Conservation (phyloP, 2,888 invertebrate species). For the Gordius sp. region DNA sequence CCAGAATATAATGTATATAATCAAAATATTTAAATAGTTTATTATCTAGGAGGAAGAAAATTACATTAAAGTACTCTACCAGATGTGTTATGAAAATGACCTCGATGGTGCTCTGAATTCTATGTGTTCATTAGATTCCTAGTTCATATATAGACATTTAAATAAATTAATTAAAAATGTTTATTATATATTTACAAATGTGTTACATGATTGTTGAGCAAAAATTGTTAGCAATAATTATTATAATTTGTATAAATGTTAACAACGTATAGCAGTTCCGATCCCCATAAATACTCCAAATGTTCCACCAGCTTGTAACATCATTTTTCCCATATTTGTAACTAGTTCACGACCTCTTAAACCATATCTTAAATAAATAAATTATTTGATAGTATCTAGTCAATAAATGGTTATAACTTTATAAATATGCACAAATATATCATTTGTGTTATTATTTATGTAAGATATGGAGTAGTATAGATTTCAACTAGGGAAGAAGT, state of each 20-base stretch:
- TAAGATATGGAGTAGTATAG: too few relatives aligned
- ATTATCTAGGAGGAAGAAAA: not conserved
- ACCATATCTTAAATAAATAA: conserved; percentile 58
- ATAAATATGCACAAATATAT: too few relatives aligned
- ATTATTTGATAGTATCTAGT: not conserved
- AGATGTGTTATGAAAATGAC: conserved; percentile 1
- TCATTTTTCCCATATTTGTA: conserved; percentile 73
- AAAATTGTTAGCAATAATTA: not conserved
- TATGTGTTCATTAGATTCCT: not conserved
- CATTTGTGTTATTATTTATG: too few relatives aligned
- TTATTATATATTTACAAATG: not conserved
- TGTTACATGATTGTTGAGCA: not conserved
- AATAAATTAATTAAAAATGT: too few relatives aligned
- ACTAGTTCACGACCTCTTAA: conserved; percentile 65
- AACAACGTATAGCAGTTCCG: conserved; percentile 36
- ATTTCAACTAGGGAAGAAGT: too few relatives aligned
- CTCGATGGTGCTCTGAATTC: not conserved
- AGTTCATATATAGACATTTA: not conserved
- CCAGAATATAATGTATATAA: conserved; percentile 10
- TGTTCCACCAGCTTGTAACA: conserved; percentile 85
- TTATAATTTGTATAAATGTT: conserved; percentile 19
- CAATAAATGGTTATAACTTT: not conserved
- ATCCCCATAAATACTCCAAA: conserved; percentile 83
- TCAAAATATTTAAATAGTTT: not conserved
- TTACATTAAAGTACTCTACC: not conserved